These are phyloP conservation scores for Nylanderia fulva DNA, from an alignment of 1,140 invertebrate species.

Conservation along the genomic window DNA sequence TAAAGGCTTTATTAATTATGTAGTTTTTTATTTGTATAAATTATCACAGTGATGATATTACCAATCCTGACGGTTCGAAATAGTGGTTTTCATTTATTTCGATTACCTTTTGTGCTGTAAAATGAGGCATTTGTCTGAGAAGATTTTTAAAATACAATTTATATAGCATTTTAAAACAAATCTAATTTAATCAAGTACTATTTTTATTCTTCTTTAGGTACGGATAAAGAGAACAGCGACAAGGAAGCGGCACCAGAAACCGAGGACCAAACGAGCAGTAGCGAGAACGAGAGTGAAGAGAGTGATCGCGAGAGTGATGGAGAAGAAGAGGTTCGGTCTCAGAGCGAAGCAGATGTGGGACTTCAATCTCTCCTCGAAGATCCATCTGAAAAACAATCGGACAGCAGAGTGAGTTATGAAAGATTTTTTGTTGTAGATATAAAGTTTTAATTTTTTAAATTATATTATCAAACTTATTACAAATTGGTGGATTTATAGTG, in stretches of 20 bases:
- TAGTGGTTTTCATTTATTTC: slow-evolving; percentile 82
- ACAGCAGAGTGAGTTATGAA: slow-evolving; percentile 67
- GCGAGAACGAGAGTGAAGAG: slow-evolving; percentile 81
- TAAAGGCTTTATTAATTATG: neutral
- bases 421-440: neutral
- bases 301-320: slow-evolving; percentile 81
- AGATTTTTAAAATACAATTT: slow-evolving; percentile 45
- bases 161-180: neutral
- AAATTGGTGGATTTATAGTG: neutral
- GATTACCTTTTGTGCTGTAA: slow-evolving; percentile 75
- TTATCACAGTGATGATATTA: slow-evolving; percentile 59
- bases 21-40: slow-evolving; percentile 16
- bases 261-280: slow-evolving; percentile 76
- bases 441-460: neutral
- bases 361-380: slow-evolving; percentile 89
- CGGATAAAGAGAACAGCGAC: slow-evolving; percentile 78
- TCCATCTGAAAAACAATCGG: slow-evolving; percentile 79
- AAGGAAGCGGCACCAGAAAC: slow-evolving; percentile 81
- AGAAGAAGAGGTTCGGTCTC: slow-evolving; percentile 85
- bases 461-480: neutral
- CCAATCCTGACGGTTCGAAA: slow-evolving; percentile 61
- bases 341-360: slow-evolving; percentile 86
- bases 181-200: neutral
- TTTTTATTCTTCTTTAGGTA: slow-evolving; percentile 69
- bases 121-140: slow-evolving; percentile 86